Base-by-base conservation (phyloP, 1,140 invertebrate species). In the Uloborus diversus region DNA sequence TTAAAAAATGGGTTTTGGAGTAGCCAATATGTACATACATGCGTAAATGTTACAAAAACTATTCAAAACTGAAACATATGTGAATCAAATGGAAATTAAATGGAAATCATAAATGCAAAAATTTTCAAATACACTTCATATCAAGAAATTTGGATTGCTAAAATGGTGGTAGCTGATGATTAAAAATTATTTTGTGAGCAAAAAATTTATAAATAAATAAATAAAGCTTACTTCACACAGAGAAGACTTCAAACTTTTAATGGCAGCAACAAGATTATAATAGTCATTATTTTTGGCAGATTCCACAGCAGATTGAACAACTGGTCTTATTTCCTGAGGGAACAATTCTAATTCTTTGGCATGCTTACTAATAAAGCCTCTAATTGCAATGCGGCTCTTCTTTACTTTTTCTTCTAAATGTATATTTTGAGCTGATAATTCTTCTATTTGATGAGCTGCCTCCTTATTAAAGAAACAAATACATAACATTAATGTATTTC, bases 281-380 rank as follows among this genome's bases (percentile, higher is more conserved):
- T 37, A 14, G 28, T 62, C 66, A 1, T 42, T 28, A 62, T 65
- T 47, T 28, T 56, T 56, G 2, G 73, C 73, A 56, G 73, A 61
- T 56, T 65, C 28, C n/a, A 66, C 49, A 20, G 61, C 62, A 56
- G 47, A 56, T 32, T 56, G 42, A 17, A 78, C 49, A 42, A 66
- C 25, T n/a, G 42, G 47, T 17, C 73, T 37, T 25, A 78, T 14
- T 11, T 56, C 32, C 56, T 78, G 56, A 1, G 73, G 73, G 37
- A 78, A 20, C 30, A 42, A 56, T 56, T 78, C 73, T 28, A 20
- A 37, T 0, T 78, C 73, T 42, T 53, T 66, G 13, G 35, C 23
- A 56, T 78, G 56, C 25, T 78, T 78, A 17, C 17, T 20, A 13
- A 64, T 62, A 56, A 64, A 20, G 28, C 73, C 49, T 57, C 66